Conservation (phyloP, 2,888 invertebrate species). For the Sussaba pulchella region DNA sequence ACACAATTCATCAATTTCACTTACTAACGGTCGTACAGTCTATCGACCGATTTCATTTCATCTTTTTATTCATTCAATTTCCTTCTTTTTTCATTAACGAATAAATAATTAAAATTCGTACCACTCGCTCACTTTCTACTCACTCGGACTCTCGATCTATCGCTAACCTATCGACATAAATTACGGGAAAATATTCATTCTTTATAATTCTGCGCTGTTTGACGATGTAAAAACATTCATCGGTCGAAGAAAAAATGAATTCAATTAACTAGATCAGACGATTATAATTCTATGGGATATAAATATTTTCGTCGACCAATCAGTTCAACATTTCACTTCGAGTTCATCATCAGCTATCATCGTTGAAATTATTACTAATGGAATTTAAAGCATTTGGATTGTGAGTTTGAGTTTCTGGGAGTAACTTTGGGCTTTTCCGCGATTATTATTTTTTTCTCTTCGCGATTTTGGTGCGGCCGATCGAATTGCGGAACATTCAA, state of each 20-base stretch:
- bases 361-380: conserved; percentile 46
- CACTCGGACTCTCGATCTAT: conserved; percentile 12
- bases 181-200: conserved; percentile 48
- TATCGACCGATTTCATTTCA: no score
- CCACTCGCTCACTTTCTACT: conserved; percentile 22
- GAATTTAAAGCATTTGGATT: conserved; percentile 61
- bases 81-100: neutral
- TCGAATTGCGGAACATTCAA: no score
- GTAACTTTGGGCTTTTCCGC: conserved; percentile 60
- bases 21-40: neutral
- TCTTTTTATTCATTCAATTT: neutral
- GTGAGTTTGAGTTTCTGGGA: conserved; percentile 52
- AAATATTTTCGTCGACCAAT: conserved; percentile 4
- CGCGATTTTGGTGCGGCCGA: conserved; percentile 49
- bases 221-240: neutral
- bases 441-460: conserved; percentile 30
- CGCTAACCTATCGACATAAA: conserved; percentile 50
- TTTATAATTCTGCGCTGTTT: neutral
- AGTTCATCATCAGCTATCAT: conserved; percentile 7
- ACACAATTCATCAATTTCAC: neutral
- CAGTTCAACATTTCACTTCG: neutral
- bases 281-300: neutral
- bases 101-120: conserved; percentile 14
- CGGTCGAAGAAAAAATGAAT: neutral
- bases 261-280: neutral